phyloP scores from a whole-genome alignment of 2,113 vertebrate species.

The Cinclus cinclus region DNA sequence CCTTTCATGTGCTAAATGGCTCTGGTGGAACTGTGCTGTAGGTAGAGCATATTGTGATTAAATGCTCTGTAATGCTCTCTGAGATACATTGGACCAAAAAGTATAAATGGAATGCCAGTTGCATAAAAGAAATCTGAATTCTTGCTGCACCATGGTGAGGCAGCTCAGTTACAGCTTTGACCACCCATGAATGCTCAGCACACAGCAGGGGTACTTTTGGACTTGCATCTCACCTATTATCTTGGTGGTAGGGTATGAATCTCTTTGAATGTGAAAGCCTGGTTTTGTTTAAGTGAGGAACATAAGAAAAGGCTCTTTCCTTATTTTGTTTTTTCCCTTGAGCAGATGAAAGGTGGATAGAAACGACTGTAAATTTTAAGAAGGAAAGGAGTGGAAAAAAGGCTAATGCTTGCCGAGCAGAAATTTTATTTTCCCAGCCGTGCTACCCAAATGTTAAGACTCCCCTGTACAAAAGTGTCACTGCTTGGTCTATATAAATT shows the following conservation, averaged over 20 bases:
- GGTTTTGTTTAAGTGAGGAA: constrained; percentile 40
- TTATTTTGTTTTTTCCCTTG: background rate
- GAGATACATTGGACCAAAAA: constrained; percentile 33
- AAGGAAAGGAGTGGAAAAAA: constrained; percentile 41
- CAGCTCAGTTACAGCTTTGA: constrained; percentile 36
- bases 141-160: constrained; percentile 44
- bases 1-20: background rate
- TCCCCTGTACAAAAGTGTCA: background rate
- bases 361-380: constrained; percentile 33
- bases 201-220: constrained; percentile 34
- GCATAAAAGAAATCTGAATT: constrained; percentile 61
- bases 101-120: constrained; percentile 51
- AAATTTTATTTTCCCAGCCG: constrained; percentile 23
- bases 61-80: background rate
- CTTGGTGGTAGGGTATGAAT: constrained; percentile 41
- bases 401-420: constrained; percentile 20
- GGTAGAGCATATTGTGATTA: constrained; percentile 26
- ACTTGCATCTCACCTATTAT: constrained; percentile 45
- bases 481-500: constrained; percentile 16
- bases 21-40: constrained; percentile 46
- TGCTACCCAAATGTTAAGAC: background rate
- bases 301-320: constrained; percentile 9
- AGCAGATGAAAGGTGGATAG: constrained; percentile 44
- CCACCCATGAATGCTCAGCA: constrained; percentile 41
- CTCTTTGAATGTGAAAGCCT: constrained; percentile 54